A percentile compares a stretch with the other conserved stretches of the same genome.
Evolutionary conservation across 2,113 vertebrate genomes (phyloP).

Genomic region (Indicator indicator): DNA sequence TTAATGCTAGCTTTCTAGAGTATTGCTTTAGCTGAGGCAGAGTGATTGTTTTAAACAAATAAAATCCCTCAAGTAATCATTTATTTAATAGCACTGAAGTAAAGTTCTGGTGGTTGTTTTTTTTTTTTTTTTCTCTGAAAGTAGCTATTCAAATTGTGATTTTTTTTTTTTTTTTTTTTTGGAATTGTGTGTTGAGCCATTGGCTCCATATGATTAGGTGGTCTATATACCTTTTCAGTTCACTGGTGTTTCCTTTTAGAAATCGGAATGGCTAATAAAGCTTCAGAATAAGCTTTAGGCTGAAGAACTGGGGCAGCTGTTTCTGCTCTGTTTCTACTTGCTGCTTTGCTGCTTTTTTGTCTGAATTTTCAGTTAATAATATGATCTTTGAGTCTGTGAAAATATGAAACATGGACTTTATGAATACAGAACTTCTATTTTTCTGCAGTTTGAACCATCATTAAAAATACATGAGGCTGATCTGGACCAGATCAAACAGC

Average conservation of each 20-base stretch:
- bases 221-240: not conserved
- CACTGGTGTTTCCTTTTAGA: not conserved
- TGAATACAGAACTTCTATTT: not conserved
- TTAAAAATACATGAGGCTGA: not conserved
- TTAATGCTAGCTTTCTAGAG: conserved; percentile 32
- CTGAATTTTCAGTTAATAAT: not conserved
- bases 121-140: not conserved
- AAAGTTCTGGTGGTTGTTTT: not conserved
- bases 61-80: conserved; percentile 33
- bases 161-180: not conserved
- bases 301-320: not conserved
- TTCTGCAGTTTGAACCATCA: not conserved
- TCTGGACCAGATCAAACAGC: not conserved
- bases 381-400: not conserved
- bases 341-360: not conserved
- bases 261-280: not conserved
- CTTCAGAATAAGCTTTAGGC: not conserved
- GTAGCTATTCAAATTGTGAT: not conserved
- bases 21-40: conserved; percentile 5
- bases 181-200: not conserved
- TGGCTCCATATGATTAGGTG: not conserved
- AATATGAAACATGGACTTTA: not conserved
- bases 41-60: conserved; percentile 37
- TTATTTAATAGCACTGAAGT: conserved; percentile 42
- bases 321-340: not conserved